Percentiles rank a stretch among this genome's conserved stretches.
Evolutionary conservation across 1,140 invertebrate species (phyloP).

Genomic region (Oscheius sp.): DNA sequence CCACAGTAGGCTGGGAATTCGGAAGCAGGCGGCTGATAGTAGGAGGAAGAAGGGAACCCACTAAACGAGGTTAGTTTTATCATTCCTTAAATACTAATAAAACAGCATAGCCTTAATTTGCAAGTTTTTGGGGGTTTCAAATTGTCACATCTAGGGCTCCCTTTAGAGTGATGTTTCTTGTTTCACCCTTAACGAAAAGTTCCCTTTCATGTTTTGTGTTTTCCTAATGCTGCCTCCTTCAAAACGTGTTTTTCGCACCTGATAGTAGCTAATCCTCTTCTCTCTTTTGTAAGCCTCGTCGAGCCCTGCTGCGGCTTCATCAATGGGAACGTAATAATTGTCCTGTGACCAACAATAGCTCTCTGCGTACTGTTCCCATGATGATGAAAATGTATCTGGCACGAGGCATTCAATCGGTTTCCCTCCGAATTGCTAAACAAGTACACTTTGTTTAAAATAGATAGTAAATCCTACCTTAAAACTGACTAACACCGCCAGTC

Average conservation of each 20-base stretch:
- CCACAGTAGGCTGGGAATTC: constrained; percentile 61
- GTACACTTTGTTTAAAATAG: not conserved
- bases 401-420: constrained; percentile 45
- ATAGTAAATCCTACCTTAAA: constrained; percentile 29
- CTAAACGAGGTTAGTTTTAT: too few relatives aligned
- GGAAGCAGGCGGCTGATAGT: constrained; percentile 61
- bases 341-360: constrained; percentile 48
- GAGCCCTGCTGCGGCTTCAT: constrained; percentile 31
- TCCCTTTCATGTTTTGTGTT: too few relatives aligned
- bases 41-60: constrained; percentile 62
- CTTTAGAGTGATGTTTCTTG: too few relatives aligned
- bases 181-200: too few relatives aligned
- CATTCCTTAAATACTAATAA: too few relatives aligned
- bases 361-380: constrained; percentile 44
- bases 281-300: constrained; percentile 21
- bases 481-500: constrained; percentile 37
- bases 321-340: constrained; percentile 43
- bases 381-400: constrained; percentile 39
- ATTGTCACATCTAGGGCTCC: too few relatives aligned
- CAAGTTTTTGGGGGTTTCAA: too few relatives aligned
- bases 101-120: too few relatives aligned
- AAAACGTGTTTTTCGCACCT: constrained; percentile 1
- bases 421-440: constrained; percentile 42
- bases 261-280: constrained; percentile 58
- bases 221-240: too few relatives aligned